Evolutionary conservation across 30 jellyfish, hydroid and myxozoan genomes (phyloP), one percentile per base, ranked within the genome.

Genomic region (Morbakka virulenta): DNA sequence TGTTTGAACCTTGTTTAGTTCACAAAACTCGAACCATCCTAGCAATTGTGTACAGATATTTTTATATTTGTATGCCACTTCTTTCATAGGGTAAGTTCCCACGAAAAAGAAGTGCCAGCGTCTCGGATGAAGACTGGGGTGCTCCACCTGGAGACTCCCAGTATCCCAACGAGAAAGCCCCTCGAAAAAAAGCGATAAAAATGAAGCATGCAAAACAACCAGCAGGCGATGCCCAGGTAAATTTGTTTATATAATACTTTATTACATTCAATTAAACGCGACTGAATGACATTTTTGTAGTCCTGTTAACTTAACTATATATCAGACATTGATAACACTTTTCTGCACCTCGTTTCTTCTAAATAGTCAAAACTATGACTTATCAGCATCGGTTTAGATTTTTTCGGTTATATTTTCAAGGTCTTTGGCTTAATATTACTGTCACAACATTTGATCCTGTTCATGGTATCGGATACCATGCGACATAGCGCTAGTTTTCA

Each of bases 161-260:
- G 17, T 35, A 21, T 48, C 29, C 41, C 21, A 28, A 28, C 21
- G 49, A 52, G 30, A 61, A 65, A 1, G 30, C 23, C 12, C 14
- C 12, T 4, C 65, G 65, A 52, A 84, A 77, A 57, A 89, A 82
- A 51, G 87, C 88, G 1, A 61, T 89, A 21, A 82, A 82, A 75
- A 93, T 89, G 6, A 89, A 89, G 28, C 87, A 91, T 27, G 97
- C 97, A 17, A 89, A 70, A 32, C 91, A 67, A 35, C 22, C 91
- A 1, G 72, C 48, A 27, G 27, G 32, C 13, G 71, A 53, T 51
- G 50, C 32, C 27, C 69, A 80, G 76, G 69, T 32, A 49, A 80
- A 80, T 77, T 83, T 80, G 0, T 3, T 49, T 23, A 27, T 1
- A 25, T 4, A n/a, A n/a, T n/a, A n/a, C n/a, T n/a, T n/a, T n/a